These are phyloP conservation scores for Exocentrus adspersus DNA, from an alignment of 2,888 invertebrate species.

Conservation along the genomic window DNA sequence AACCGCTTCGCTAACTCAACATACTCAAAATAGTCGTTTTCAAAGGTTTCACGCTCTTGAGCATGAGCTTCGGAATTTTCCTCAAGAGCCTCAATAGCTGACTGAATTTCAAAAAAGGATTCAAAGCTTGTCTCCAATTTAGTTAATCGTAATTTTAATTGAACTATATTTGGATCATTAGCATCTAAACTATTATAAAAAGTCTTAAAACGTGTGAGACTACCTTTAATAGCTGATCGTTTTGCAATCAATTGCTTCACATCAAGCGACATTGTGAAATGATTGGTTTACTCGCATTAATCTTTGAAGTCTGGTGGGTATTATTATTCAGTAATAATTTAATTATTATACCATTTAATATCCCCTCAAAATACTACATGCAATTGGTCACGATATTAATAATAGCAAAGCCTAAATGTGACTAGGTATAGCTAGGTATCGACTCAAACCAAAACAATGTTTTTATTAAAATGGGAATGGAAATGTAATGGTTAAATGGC, in stretches of 20 bases:
- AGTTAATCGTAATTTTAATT: not conserved
- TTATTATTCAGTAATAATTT: no score
- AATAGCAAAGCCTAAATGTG: no score
- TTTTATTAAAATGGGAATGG: no score
- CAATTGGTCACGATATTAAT: no score
- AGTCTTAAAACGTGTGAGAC: slow-evolving; percentile 44
- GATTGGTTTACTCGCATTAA: no score
- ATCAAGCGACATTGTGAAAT: not conserved
- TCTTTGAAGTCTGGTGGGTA: no score
- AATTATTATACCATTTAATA: no score
- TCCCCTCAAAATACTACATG: no score
- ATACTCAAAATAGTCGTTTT: not conserved
- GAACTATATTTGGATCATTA: not conserved
- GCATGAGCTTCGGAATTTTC: not conserved
- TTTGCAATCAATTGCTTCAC: slow-evolving; percentile 89
- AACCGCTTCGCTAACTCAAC: not conserved
- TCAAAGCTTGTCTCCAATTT: not conserved
- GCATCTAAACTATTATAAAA: not conserved
- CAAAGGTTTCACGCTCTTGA: not conserved
- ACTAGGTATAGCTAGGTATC: no score
- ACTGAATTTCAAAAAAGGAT: not conserved
- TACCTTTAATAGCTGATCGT: slow-evolving; percentile 89
- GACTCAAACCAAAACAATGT: no score
- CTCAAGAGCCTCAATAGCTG: not conserved
- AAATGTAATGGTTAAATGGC: no score